Evolutionary conservation across 2,888 invertebrate species (phyloP).

Genomic region (Nomada ruficornis): DNA sequence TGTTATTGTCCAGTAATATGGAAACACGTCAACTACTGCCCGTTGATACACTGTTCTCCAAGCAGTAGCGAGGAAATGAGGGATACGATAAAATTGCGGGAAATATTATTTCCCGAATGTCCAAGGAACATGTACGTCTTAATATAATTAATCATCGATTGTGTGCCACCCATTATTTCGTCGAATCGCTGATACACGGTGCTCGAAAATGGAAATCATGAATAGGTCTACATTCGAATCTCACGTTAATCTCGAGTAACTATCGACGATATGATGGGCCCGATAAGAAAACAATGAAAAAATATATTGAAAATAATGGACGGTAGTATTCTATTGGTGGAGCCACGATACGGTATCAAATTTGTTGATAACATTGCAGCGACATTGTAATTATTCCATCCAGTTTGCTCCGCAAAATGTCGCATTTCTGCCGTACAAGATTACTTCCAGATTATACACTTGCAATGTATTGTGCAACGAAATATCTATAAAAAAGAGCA

Average conservation of each 20-base stretch:
- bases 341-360: constrained; percentile 1
- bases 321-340: background rate
- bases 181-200: background rate
- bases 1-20: background rate
- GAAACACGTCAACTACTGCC: background rate
- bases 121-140: no score
- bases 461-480: no score
- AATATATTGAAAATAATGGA: background rate
- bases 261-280: background rate
- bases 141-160: background rate
- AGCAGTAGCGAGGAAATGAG: background rate
- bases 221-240: background rate
- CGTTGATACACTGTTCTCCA: background rate
- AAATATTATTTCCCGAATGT: background rate
- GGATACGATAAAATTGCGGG: background rate
- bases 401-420: background rate
- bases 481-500: background rate
- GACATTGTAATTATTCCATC: background rate
- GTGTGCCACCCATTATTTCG: background rate
- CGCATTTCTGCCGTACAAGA: background rate
- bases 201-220: background rate
- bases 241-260: background rate
- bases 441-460: background rate
- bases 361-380: constrained; percentile 22
- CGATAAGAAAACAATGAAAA: constrained; percentile 22